Conservation (phyloP, 2,113 vertebrate species). For the Struthidea cinerea region DNA sequence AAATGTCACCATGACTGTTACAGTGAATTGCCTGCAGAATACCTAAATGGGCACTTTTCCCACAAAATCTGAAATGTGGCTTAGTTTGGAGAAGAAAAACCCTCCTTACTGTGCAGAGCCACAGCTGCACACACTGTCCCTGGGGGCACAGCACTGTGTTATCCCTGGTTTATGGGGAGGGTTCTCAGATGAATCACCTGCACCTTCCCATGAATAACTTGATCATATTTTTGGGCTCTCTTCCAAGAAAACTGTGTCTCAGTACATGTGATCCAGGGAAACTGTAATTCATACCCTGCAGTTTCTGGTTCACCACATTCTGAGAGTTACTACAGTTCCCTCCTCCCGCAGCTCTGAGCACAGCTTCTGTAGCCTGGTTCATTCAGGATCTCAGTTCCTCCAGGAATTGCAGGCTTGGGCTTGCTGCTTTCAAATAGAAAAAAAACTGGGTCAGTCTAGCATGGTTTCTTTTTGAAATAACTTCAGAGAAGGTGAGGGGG, state of each 20-base stretch:
- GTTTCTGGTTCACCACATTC: neutral
- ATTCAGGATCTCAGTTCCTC: slow-evolving; percentile 10
- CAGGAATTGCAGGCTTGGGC: neutral
- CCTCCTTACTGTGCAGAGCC: neutral
- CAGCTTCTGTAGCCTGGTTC: neutral
- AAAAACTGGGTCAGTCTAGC: slow-evolving; percentile 31
- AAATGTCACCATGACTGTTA: neutral
- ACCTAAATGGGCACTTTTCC: neutral
- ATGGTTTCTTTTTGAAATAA: neutral
- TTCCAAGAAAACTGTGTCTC: neutral
- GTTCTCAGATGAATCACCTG: neutral
- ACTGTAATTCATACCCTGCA: neutral
- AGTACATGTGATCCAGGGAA: neutral
- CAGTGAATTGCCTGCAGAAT: neutral
- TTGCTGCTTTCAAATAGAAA: neutral
- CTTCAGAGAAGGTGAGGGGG: neutral
- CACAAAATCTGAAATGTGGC: neutral
- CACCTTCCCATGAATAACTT: neutral
- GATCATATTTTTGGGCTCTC: neutral
- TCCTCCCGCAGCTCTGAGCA: neutral
- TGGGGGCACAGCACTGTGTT: neutral
- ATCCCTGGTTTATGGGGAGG: neutral
- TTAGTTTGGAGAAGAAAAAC: neutral
- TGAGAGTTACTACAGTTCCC: neutral
- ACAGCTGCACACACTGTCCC: neutral